Base-by-base conservation (phyloP, 2,888 invertebrate species). In the Troides aeacus region DNA sequence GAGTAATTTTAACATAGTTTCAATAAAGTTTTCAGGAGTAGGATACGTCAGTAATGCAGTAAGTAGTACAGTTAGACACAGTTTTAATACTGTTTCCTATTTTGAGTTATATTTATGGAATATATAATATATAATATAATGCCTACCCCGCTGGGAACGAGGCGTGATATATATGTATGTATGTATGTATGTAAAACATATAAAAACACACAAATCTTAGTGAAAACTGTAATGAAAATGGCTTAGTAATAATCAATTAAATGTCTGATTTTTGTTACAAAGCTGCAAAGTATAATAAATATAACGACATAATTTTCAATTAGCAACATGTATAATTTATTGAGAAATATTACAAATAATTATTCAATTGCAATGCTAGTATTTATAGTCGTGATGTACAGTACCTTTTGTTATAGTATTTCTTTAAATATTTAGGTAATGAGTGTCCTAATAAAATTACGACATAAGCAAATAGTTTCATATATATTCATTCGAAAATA, bases 401-500 rank as follows among this genome's bases (percentile, higher is more conserved):
- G 23, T 56, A 36, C 53, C 10, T 50, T 57, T 53, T 17, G 17
- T 56, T n/a, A 30, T 57, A 62, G 57, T 69, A 62, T 70, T 62
- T 60, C 46, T 61, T 46, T 60, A 15, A 15, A 67, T 53, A 39
- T 60, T 30, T 8, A 67, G 71, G 64, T 71, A 67, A 64, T 46
- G 60, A 23, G 58, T 66, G 61, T 67, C 39, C 57, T 23, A 71
- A 64, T 57, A 23, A 59, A 63, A 58, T 68, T 71, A 56, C 53
- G 57, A 21, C 64, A 67, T 24, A 61, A 60, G 58, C 64, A 67
- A 68, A 67, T 30, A 59, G 42, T 57, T 58, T 53, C 42, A 63
- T 70, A 70, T 70, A 70, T 58, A 21, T 21, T 53, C 36, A 53
- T 50, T 18, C 63, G 62, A 66, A 60, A 62, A 61, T 65, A 46